Evolutionary conservation across 2,797 vertebrate species (phyloP), one percentile per base, ranked within the genome.

Genomic region (Phrynocephalus forsythii): DNA sequence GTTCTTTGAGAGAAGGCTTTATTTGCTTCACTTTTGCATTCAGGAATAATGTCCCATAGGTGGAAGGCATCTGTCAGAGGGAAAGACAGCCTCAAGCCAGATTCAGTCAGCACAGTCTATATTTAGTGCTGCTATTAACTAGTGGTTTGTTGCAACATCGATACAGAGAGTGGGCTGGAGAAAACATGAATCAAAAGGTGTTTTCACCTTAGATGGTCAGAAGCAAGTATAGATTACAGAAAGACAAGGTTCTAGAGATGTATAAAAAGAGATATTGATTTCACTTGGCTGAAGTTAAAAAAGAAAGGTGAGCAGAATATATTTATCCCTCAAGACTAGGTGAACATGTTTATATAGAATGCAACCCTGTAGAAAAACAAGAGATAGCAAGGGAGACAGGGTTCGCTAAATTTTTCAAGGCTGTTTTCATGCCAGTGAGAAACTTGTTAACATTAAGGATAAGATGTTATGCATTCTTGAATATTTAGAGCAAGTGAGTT

Each of bases 71-170:
- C 8, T 38, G 56, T 5, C 1, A 1, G 24, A 56, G 26, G 56
- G 66, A 56, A 82, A 82, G 22, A 67, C 20, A 73, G 72, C 71
- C 79, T 76, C 71, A 50, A 22, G 69, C 20, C 67, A 60, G 10
- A 52, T 50, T 44, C 75, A 80, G 50, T 24, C 75, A 85, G 66
- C 15, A 82, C 82, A 88, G 33, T 3, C n/a, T 68, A 81, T 76
- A 85, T 88, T 86, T 85, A 87, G 66, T 50, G 44, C 30, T 83
- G 60, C 15, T 6, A 88, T 11, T 10, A 88, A 50, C 69, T 44
- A 72, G 24, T 91, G 22, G 67, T 88, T 92, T 85, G 82, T 86
- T 90, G 78, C 18, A 71, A 48, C 56, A 87, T 88, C 24, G 30
- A 82, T 80, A 84, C 0, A 75, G 72, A 71, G 71, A 28, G 22